Evolutionary conservation across 2,888 invertebrate genomes (phyloP), one percentile per base, ranked within the genome.

Genomic region (Emesis russula): DNA sequence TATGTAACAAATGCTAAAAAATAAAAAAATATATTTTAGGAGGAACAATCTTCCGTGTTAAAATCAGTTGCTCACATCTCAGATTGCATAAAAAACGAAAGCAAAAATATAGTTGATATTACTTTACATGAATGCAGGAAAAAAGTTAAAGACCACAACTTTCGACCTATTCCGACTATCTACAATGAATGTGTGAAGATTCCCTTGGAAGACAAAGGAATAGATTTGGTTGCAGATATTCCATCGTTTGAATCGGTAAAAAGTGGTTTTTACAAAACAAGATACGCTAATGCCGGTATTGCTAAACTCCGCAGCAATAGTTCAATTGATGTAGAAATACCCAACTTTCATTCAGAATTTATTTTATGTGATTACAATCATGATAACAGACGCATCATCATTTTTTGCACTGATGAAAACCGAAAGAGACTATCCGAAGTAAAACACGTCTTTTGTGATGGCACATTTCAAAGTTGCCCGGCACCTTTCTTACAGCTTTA

Each of bases 61-160:
- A 58, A 58, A 3, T 58, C 58, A 58, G 58, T 58, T 58, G 58
- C 15, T 58, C 58, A 58, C 58, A 4, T 58, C 58, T 58, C 58
- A 58, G 58, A 58, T 58, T 36, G 13, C 58, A 58, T 58, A 58
- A 13, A 53, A 15, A 58, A 58, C 58, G 58, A 58, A 58, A 58
- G 58, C 58, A 58, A 58, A 15, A 58, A 18, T 58, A 18, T 58
- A n/a, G n/a, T 18, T 58, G 58, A 58, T 6, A n/a, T 58, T 58
- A 58, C 58, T 58, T 58, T 58, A 58, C 58, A 58, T n/a, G 58
- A 58, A 58, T 58, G 58, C 58, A 58, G n/a, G 58, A 58, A 58
- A 58, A 58, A 58, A 58, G n/a, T 58, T 58, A 58, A 58, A n/a
- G 18, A 15, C 53, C 53, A 53, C 53, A 18, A 58, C 58, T 58